Evolutionary conservation across 2,888 invertebrate genomes (phyloP).

Genomic region (Macropis europaea): DNA sequence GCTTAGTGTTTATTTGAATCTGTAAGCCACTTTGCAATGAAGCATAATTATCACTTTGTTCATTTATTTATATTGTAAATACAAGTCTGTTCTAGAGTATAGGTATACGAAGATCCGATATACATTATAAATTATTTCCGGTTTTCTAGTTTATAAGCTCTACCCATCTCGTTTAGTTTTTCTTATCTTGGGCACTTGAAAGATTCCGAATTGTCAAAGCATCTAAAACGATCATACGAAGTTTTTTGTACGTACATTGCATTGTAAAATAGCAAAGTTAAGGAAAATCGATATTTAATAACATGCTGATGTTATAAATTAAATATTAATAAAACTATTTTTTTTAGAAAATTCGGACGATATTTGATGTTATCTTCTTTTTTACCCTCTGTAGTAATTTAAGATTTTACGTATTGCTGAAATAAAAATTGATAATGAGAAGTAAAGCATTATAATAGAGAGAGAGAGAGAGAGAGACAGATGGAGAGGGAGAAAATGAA

Average conservation of each 20-base stretch:
- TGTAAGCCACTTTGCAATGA: background rate
- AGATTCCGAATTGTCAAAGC: background rate
- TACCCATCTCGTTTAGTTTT: background rate
- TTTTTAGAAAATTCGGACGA: slow-evolving; percentile 46
- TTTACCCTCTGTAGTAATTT: too few relatives aligned
- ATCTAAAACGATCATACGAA: background rate
- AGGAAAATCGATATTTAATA: slow-evolving; percentile 43
- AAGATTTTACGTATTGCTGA: too few relatives aligned
- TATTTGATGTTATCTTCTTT: background rate
- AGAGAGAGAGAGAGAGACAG: too few relatives aligned
- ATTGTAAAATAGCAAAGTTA: slow-evolving; percentile 38
- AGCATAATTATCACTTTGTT: background rate
- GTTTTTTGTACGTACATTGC: slow-evolving; percentile 21
- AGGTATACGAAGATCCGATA: background rate
- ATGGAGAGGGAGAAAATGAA: background rate
- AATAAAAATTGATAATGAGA: too few relatives aligned
- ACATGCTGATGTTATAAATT: slow-evolving; percentile 37
- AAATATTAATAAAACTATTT: slow-evolving; percentile 47
- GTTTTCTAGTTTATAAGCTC: background rate
- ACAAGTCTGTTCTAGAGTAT: background rate
- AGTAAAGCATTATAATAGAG: too few relatives aligned
- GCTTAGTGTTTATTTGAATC: slow-evolving; percentile 1
- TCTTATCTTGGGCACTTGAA: slow-evolving; percentile 15
- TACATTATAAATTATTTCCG: slow-evolving; percentile 5
- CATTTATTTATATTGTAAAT: slow-evolving; percentile 29